Conservation (phyloP, 2,888 invertebrate genomes). For the Neoitamus cyanurus region DNA sequence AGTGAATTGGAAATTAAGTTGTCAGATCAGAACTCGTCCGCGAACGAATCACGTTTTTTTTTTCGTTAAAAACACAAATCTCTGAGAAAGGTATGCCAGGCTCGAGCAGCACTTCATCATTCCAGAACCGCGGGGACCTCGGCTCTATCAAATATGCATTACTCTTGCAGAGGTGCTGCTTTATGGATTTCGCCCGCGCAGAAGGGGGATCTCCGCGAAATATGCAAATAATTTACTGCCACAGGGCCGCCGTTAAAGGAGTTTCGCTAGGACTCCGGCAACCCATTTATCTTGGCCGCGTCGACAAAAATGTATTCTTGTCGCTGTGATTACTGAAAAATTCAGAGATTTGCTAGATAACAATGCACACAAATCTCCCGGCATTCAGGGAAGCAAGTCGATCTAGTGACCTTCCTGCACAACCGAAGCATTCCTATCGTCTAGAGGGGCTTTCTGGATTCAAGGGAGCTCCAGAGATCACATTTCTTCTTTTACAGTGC, state of each 20-base stretch:
- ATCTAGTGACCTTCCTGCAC: neutral
- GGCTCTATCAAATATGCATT: neutral
- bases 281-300: conserved; percentile 8
- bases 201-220: neutral
- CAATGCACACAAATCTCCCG: conserved; percentile 7
- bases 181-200: neutral
- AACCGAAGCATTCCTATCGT: neutral
- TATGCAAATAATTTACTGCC: conserved; percentile 5
- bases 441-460: neutral
- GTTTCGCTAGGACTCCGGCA: neutral
- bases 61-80: neutral
- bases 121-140: neutral
- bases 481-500: neutral
- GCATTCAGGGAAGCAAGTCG: neutral
- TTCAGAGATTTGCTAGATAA: neutral
- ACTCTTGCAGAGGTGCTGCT: neutral
- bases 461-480: neutral
- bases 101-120: neutral
- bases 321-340: neutral
- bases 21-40: neutral
- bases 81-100: neutral
- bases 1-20: neutral
- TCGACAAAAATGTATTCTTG: neutral
- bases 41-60: neutral
- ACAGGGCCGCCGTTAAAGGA: neutral